phyloP scores from a whole-genome alignment of 2,888 invertebrate genomes.

The Orchesellides sinensis region DNA sequence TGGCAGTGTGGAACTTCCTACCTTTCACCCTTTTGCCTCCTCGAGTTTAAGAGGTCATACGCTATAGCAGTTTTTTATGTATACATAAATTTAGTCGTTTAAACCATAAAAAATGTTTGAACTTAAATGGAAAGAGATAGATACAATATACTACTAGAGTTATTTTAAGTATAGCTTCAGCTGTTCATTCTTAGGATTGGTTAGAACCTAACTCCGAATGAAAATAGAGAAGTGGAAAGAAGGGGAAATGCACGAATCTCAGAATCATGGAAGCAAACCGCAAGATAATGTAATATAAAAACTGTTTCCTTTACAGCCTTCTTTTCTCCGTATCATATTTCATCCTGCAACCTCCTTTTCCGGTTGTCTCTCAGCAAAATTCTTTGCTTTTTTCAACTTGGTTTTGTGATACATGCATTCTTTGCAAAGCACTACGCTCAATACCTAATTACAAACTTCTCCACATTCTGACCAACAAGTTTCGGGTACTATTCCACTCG shows the following conservation, averaged over 20 bases:
- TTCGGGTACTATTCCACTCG: not conserved
- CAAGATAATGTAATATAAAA: slow-evolving; percentile 50
- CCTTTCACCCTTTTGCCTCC: not conserved
- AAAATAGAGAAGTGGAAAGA: slow-evolving; percentile 21
- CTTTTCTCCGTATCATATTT: slow-evolving; percentile 34
- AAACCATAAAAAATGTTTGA: too few species aligned
- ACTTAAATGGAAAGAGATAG: not conserved
- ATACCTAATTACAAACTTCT: slow-evolving; percentile 1
- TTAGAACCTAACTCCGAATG: slow-evolving; percentile 28
- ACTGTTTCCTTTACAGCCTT: slow-evolving; percentile 43
- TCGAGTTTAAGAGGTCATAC: not conserved
- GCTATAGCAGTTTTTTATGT: not conserved
- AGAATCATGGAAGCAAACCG: slow-evolving; percentile 40
- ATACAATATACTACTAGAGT: too few species aligned
- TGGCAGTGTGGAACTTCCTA: slow-evolving; percentile 23
- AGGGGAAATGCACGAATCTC: slow-evolving; percentile 8
- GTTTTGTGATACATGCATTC: not conserved
- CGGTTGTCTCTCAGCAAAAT: slow-evolving; percentile 32
- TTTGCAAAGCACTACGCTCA: not conserved
- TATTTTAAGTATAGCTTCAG: not conserved
- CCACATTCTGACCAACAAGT: not conserved
- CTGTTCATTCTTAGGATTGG: not conserved
- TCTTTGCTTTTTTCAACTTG: not conserved
- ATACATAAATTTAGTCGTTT: too few species aligned
- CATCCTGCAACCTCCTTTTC: slow-evolving; percentile 40